Evolutionary conservation across 2,113 vertebrate species (phyloP), one percentile per base, ranked within the genome.

Genomic region (Pelecanoides urinatrix): DNA sequence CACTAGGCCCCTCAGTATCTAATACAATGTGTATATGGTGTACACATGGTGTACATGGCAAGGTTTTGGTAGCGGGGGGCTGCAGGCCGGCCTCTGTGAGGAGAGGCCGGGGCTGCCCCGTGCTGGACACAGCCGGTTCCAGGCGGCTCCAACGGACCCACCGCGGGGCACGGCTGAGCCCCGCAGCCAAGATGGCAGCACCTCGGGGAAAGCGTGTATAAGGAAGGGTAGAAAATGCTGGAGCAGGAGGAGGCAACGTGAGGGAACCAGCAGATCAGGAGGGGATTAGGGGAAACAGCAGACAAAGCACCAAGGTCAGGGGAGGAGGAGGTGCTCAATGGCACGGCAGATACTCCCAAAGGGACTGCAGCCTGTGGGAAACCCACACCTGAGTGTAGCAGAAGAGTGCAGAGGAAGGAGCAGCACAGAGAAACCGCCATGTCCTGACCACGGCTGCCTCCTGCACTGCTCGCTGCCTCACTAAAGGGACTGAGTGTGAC

Each of bases 101-200:
- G 16, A 42, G 25, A 4, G 2, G 16, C 23, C 1, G 0, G 61
- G 25, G 32, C 30, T 49, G 66, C 26, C 42, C n/a, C 0, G 0
- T 27, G 59, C 19, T 2, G 0, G 58, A 58, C 73, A 29, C 45
- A 23, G 27, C 8, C 7, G 0, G 6, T 14, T 63, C 14, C 55
- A 59, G 21, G 4, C 4, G 1, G 32, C 9, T 77, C 58, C 66
- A 72, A 7, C 0, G 0, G 2, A 19, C 21, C 26, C 22, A 56
- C 18, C 5, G 0, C 50, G 26, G 20, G 63, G 36, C 50, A 44
- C 4, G 0, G 16, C 56, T 21, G 16, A 34, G 45, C 29, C 32
- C 23, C 1, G 1, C 50, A 49, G 36, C 6, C 6, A 47, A 20
- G 21, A 21, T 47, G 72, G 44, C 1, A 8, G 29, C 0, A 1